Evolutionary conservation across 1,140 invertebrate genomes (phyloP).

Genomic region (Laodelphax striatellus): DNA sequence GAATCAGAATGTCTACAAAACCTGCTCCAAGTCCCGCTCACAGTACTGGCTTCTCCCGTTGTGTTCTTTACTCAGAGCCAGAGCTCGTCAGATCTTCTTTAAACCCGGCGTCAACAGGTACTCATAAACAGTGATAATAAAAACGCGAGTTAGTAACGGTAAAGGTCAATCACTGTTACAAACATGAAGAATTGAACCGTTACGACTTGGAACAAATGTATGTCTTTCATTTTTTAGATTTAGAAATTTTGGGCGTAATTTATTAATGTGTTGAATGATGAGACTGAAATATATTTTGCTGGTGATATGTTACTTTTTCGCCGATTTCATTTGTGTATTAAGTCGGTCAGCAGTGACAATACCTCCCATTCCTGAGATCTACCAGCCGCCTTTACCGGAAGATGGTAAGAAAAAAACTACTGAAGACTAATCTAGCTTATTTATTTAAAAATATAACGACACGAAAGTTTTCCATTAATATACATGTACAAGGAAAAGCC

Average conservation of each 20-base stretch:
- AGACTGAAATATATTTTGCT: no score
- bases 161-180: neutral
- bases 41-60: neutral
- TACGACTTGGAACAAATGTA: no score
- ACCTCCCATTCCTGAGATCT: conserved; percentile 30
- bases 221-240: no score
- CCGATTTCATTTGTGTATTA: no score
- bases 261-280: no score
- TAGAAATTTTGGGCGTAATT: no score
- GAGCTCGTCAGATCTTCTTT: neutral
- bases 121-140: neutral
- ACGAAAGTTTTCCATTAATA: no score
- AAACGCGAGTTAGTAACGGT: neutral
- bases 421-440: neutral
- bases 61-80: neutral
- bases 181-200: no score
- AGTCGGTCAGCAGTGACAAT: conserved; percentile 17
- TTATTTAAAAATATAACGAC: neutral
- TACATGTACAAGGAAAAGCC: no score
- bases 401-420: conserved; percentile 25
- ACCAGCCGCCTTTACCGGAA: conserved; percentile 33
- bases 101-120: neutral
- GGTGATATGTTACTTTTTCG: no score
- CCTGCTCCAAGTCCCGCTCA: neutral
- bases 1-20: neutral